Evolutionary conservation across 2,888 invertebrate genomes (phyloP), one percentile per base, ranked within the genome.

Genomic region (Deilephila elpenor): DNA sequence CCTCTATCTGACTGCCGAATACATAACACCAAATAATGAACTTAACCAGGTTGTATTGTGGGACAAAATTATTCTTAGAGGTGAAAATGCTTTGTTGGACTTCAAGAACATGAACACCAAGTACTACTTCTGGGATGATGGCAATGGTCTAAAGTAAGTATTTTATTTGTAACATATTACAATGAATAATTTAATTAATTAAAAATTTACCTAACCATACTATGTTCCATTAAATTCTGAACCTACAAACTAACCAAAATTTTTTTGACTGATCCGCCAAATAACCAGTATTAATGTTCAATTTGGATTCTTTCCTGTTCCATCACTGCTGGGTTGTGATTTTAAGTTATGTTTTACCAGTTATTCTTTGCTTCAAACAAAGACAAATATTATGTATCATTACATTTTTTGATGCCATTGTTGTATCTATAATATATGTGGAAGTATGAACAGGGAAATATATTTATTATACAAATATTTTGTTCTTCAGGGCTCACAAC

Each of bases 41-140:
- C 94, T 98, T 70, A 98, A 98, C 90, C 98, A 98, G 95, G 98
- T 99, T 80, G 98, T 99, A 0, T 94, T 99, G 32, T 99, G 99
- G 99, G 99, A 99, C 91, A 99, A 99, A 95, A 99, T 99, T 78
- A 98, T 99, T 74, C 95, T 97, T 74, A 96, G 99, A 84, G 99
- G 98, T 72, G 98, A 99, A 90, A 98, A 98, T 94, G 97, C 99
- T n/a, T 95, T 97, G 14, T 91, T 99, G 75, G 98, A 99, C 88
- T 98, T 98, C 87, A 98, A 98, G 88, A 98, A 98, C 86, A 97
- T 98, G 96, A 98, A 99, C 90, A 98, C 99, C 2, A 99, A 99
- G 88, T 99, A 99, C 94, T 99, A 99, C 89, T 99, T 99, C 95
- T 99, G 99, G 98, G 99, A 99, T 95, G 99, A 99, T 95, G 99